Base-by-base conservation (phyloP, 1,140 invertebrate genomes). In the Drosophila subpulchrella region DNA sequence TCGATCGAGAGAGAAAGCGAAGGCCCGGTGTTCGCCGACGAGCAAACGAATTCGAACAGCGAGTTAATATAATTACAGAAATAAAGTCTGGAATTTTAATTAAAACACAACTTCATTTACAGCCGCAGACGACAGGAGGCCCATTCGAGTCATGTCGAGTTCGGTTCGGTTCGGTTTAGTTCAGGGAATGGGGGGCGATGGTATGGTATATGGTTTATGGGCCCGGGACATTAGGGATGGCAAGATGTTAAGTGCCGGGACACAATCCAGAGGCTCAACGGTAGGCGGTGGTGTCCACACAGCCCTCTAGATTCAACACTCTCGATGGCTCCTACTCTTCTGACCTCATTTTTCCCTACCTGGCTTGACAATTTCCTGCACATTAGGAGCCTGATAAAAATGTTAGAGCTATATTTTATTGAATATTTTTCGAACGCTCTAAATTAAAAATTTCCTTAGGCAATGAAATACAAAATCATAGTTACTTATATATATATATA, bases 31-130 rank as follows among this genome's bases (percentile, higher is more conserved):
- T 7, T 41, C n/a, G 32, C 54, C 67, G 53, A 17, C 17, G 17
- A 46, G 47, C 47, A 50, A 67, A 57, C 80, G 66, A 77, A 83
- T 86, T 86, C 83, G 81, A 82, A 81, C 73, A 83, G 82, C 72
- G 82, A 90, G 79, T 90, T 90, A 90, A 90, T 90, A 88, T 90
- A 90, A 90, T 90, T 90, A 90, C 82, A 90, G 88, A 90, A 86
- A 90, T 90, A 90, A 91, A 90, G 82, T 90, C 86, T 90, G 86
- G 86, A 90, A 91, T 90, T 90, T 90, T 90, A 91, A 90, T 90
- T 90, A 90, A 90, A 91, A 82, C 79, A 86, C 86, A 90, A 90
- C 85, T 90, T 85, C 85, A 90, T 88, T 88, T 86, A 86, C 83
- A 86, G 83, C 83, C 83, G 76, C 83, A 86, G 83, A 88, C 83